A percentile compares a stretch with the other conserved stretches of the same genome.
These are phyloP conservation scores for Carapus acus DNA, from an alignment of 2,797 vertebrate genomes.

Conservation along the genomic window DNA sequence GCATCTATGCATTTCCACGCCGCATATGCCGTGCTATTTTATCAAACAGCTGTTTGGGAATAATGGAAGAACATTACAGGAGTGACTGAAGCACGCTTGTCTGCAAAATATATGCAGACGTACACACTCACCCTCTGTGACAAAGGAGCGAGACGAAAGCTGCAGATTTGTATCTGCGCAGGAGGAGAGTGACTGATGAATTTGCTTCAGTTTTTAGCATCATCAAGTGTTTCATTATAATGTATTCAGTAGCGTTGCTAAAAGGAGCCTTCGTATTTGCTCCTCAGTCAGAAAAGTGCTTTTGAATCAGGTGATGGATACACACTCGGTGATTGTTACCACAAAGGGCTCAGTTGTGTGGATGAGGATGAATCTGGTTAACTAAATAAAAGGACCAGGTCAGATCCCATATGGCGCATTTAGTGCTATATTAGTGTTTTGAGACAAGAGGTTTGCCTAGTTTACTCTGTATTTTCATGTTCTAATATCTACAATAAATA, in stretches of 20 bases:
- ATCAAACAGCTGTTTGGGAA: constrained; percentile 29
- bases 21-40: constrained; percentile 32
- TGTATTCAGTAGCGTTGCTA: constrained; percentile 37
- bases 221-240: constrained; percentile 34
- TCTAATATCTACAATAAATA: constrained; percentile 40
- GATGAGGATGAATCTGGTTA: no score
- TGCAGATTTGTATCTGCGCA: constrained; percentile 22
- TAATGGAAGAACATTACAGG: constrained; percentile 16
- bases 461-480: constrained; percentile 10
- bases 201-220: constrained; percentile 32
- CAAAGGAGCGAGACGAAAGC: constrained; percentile 2
- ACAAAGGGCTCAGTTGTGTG: no score
- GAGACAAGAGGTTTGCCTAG: no score
- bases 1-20: constrained; percentile 40
- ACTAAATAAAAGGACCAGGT: no score
- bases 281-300: constrained; percentile 3
- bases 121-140: constrained; percentile 3
- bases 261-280: constrained; percentile 16
- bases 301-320: no score
- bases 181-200: constrained; percentile 17
- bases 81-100: constrained; percentile 1
- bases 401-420: no score
- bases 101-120: background rate
- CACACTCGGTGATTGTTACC: no score
- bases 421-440: no score